Percentiles rank a stretch among this genome's conserved stretches.
phyloP scores from a whole-genome alignment of 2,888 invertebrate species.

The Molanna angustata region DNA sequence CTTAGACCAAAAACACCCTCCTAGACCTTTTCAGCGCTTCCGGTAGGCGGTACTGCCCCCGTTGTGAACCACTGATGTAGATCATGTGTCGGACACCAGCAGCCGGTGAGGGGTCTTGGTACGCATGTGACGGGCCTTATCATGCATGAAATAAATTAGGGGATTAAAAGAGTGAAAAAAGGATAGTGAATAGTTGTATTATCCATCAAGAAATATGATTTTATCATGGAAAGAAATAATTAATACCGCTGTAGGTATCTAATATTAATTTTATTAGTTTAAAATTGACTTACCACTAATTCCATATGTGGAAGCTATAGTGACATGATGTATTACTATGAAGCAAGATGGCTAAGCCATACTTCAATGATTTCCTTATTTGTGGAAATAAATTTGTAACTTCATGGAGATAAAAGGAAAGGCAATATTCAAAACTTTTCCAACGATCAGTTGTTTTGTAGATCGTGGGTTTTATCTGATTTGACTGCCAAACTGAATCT shows the following conservation, averaged over 20 bases:
- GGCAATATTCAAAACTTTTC: constrained; percentile 20
- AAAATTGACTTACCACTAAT: constrained; percentile 32
- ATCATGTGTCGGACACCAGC: too few relatives aligned
- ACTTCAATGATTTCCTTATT: constrained; percentile 30
- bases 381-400: constrained; percentile 19
- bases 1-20: too few relatives aligned
- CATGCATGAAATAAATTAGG: too few relatives aligned
- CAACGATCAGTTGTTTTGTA: constrained; percentile 24
- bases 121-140: too few relatives aligned
- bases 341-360: constrained; percentile 33
- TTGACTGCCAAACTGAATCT: constrained; percentile 22
- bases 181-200: too few relatives aligned
- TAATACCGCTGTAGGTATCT: constrained; percentile 28
- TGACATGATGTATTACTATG: constrained; percentile 31
- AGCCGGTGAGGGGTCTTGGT: too few relatives aligned
- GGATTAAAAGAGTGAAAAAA: too few relatives aligned
- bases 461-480: constrained; percentile 27
- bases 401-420: constrained; percentile 19
- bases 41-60: too few relatives aligned
- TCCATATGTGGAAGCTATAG: constrained; percentile 27
- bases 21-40: too few relatives aligned
- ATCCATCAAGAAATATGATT: constrained; percentile 8
- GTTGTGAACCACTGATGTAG: too few relatives aligned
- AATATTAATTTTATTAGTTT: constrained; percentile 32
- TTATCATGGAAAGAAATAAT: constrained; percentile 33